These are phyloP conservation scores for Microtus oregoni DNA, from an alignment of 2,113 vertebrate genomes.

Conservation along the genomic window DNA sequence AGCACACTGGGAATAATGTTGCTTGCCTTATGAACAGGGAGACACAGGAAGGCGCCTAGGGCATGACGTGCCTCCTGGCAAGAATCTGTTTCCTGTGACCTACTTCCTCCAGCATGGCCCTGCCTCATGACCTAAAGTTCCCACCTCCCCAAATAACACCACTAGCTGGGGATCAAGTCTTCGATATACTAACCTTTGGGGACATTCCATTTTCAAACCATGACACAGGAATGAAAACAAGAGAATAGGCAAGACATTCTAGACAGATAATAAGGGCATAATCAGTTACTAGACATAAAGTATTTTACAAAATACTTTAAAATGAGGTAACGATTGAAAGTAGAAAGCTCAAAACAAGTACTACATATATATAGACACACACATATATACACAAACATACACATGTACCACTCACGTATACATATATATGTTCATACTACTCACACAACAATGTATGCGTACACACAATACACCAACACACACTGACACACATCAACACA, in stretches of 20 bases:
- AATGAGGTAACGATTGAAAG: not conserved
- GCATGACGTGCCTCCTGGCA: not conserved
- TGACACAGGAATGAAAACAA: not conserved
- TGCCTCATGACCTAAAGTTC: not conserved
- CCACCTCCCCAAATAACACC: not conserved
- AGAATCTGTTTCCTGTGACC: not conserved
- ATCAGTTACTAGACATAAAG: not conserved
- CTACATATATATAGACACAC: not conserved
- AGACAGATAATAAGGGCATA: not conserved
- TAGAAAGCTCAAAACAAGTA: not conserved
- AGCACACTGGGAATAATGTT: not conserved
- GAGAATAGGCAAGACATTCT: not conserved
- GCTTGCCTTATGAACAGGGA: not conserved
- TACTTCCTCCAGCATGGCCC: not conserved
- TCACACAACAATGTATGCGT: not conserved
- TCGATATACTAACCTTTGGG: too few species aligned
- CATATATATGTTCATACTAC: not conserved
- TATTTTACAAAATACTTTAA: not conserved
- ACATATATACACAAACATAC: rapidly evolving
- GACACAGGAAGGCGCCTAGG: not conserved
- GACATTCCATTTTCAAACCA: not conserved
- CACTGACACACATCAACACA: not conserved
- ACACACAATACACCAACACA: not conserved
- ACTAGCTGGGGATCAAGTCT: not conserved
- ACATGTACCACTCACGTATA: not conserved